Evolutionary conservation across 53 echinoderm and acorn worm genomes (phyloP).

Genomic region (Stichopus horrens): DNA sequence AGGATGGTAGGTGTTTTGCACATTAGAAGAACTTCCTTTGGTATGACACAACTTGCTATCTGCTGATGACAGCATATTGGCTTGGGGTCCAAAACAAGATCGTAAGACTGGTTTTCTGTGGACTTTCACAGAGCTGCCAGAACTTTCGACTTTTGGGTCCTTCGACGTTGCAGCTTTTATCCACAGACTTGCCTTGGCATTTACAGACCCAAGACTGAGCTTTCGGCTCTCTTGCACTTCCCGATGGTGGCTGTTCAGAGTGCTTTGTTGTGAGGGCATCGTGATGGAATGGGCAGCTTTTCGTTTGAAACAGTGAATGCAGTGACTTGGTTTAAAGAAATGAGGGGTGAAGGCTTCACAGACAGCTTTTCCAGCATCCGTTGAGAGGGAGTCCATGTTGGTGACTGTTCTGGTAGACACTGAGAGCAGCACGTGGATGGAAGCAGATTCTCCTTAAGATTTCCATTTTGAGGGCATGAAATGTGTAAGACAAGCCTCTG

Average conservation of each 20-base stretch:
- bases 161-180: not conserved
- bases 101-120: not conserved
- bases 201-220: not conserved
- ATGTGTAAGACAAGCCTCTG: not conserved
- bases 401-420: not conserved
- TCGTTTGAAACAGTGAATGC: conserved; percentile 83
- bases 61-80: not conserved
- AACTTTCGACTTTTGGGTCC: not conserved
- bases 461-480: conserved; percentile 9
- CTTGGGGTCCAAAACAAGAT: not conserved
- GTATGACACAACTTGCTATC: not conserved
- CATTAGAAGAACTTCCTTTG: not conserved
- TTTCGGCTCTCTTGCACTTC: not conserved
- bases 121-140: not conserved
- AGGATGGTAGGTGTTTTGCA: not conserved
- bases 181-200: conserved; percentile 23
- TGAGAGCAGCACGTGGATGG: not conserved
- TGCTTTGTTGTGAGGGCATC: not conserved
- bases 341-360: conserved; percentile 76
- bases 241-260: not conserved
- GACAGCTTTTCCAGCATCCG: conserved; percentile 14
- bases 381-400: conserved; percentile 19
- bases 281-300: conserved; percentile 60
- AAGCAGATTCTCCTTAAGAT: not conserved
- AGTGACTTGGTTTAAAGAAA: conserved; percentile 76